Base-by-base conservation (phyloP, 1,140 invertebrate species). In the Anoplolepis gracilipes region DNA sequence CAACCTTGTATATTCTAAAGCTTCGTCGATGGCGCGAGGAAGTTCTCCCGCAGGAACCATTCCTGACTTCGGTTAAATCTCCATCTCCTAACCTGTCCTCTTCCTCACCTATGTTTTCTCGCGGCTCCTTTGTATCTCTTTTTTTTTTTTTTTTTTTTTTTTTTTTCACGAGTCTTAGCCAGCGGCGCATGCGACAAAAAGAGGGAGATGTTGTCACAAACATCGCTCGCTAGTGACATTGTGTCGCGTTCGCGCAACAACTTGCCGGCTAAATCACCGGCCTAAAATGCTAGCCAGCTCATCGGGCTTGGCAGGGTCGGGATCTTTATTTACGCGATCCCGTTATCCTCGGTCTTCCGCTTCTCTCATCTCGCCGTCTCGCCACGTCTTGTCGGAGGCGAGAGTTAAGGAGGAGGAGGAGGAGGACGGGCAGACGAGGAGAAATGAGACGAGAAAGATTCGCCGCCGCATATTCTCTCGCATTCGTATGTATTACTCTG, bases 261-360 rank as follows among this genome's bases (percentile, higher is more conserved):
- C 0, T 76, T 59, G 59, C 75, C 46, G 46, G 28, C 46, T 85
- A 79, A 61, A 85, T 85, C 82, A 46, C 33, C 19, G 19, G 22
- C 61, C 69, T 72, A 70, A 73, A 67, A n/a, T 49, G 39, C 53
- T 22, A 72, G 28, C 57, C 77, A 13, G 30, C 19, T 57, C 67
- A 25, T 72, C 22, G 46, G 46, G 5, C 46, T 64, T 39, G 36
- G 11, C 65, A 57, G 22, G 42, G 42, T n/a, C 61, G 6, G 75
- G 64, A 91, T 89, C 87, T 86, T 88, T 89, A 89, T 90, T 91
- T 90, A 90, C 86, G 76, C 86, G 86, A 87, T 81, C 76, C 76
- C 84, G 86, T 89, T 91, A 90, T 91, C 90, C 84, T 77, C 39
- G 19, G 25, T 39, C 53, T 64, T 79, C 16, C 62, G 28, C 22